phyloP scores from a whole-genome alignment of 30 jellyfish, hydroid and myxozoan species.

The Turritopsis dohrnii region DNA sequence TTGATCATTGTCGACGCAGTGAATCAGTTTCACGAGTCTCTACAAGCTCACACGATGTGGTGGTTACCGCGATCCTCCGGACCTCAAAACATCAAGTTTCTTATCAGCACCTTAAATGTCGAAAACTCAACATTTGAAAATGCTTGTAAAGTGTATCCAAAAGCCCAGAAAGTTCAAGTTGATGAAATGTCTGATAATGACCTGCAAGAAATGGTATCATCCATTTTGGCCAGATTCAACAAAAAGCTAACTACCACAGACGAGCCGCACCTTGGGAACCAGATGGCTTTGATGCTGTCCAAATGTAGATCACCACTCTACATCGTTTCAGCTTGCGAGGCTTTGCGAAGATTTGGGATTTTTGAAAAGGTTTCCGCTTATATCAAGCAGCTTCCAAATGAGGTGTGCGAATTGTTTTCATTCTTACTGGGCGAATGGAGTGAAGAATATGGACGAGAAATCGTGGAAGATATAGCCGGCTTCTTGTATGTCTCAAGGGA shows the following conservation, averaged over 20 bases:
- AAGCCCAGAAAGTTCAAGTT: background rate
- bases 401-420: background rate
- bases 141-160: constrained; percentile 10
- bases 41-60: background rate
- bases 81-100: background rate
- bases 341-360: background rate
- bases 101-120: background rate
- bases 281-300: background rate
- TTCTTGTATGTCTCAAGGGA: background rate
- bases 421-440: background rate
- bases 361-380: background rate
- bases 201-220: background rate
- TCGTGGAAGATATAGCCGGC: background rate
- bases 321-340: constrained; percentile 3
- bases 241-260: background rate
- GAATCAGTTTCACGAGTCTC: background rate
- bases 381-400: background rate
- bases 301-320: background rate
- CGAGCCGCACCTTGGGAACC: background rate
- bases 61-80: background rate
- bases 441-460: background rate
- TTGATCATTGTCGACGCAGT: background rate
- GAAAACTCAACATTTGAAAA: background rate
- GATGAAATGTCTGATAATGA: background rate
- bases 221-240: background rate